These are phyloP conservation scores for Phyllopteryx taeniolatus DNA, from an alignment of 2,113 vertebrate genomes.

Conservation along the genomic window DNA sequence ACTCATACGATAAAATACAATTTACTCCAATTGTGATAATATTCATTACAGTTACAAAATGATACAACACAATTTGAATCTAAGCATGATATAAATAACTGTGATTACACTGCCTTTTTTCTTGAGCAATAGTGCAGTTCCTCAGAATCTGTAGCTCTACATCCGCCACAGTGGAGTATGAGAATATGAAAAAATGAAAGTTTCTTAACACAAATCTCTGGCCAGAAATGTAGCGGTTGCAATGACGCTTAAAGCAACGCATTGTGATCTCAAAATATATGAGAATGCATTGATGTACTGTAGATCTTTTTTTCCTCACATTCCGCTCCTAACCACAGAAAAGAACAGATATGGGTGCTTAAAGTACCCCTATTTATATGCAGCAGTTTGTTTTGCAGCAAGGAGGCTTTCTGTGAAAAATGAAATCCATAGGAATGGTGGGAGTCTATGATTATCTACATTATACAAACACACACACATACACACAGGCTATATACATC, in stretches of 20 bases:
- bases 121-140: too few relatives aligned
- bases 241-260: background rate
- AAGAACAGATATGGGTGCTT: background rate
- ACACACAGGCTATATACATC: conserved; percentile 16
- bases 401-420: conserved; percentile 53
- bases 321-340: background rate
- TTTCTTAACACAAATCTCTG: background rate
- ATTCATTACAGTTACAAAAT: too few relatives aligned
- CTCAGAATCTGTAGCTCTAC: too few relatives aligned
- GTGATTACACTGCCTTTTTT: too few relatives aligned
- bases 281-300: background rate
- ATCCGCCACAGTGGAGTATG: too few relatives aligned
- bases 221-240: background rate
- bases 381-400: conserved; percentile 33
- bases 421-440: conserved; percentile 58
- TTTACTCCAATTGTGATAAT: too few relatives aligned
- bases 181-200: too few relatives aligned
- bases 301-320: background rate
- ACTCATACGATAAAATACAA: too few relatives aligned
- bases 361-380: background rate
- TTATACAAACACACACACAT: conserved; percentile 16
- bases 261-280: background rate
- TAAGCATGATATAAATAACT: too few relatives aligned
- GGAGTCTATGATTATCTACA: conserved; percentile 48
- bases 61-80: too few relatives aligned